A percentile compares a stretch with the other conserved stretches of the same genome.
phyloP scores from a whole-genome alignment of 2,888 invertebrate genomes.

The Cinara cedri region DNA sequence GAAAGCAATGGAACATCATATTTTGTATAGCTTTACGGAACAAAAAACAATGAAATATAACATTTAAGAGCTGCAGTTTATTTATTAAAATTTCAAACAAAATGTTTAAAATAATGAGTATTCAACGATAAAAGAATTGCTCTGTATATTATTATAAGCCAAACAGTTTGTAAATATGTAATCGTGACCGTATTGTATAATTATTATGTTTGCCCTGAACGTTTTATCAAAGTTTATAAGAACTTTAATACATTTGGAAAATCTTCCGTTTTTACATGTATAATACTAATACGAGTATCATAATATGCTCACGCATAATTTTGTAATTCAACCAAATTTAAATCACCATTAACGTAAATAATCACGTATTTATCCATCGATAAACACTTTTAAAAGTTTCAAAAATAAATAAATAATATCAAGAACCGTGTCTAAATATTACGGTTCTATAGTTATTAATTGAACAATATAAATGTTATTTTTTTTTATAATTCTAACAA shows the following conservation, averaged over 20 bases:
- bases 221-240: background rate
- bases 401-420: background rate
- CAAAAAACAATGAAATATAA: no score
- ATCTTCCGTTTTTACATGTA: background rate
- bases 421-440: background rate
- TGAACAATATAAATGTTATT: no score
- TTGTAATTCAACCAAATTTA: background rate
- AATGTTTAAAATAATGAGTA: no score
- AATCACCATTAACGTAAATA: background rate
- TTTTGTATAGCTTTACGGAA: no score
- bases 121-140: no score
- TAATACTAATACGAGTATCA: no score
- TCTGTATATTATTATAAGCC: background rate
- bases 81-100: no score
- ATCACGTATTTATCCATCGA: background rate
- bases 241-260: background rate
- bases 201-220: background rate
- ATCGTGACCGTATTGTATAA: background rate
- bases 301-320: background rate
- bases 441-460: no score
- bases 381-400: slow-evolving; percentile 19
- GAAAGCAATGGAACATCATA: no score
- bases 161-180: background rate
- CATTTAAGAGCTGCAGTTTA: no score
- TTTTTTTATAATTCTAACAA: no score